Evolutionary conservation across 1,140 invertebrate genomes (phyloP), one percentile per base, ranked within the genome.

Genomic region (Drosophila asahinai): DNA sequence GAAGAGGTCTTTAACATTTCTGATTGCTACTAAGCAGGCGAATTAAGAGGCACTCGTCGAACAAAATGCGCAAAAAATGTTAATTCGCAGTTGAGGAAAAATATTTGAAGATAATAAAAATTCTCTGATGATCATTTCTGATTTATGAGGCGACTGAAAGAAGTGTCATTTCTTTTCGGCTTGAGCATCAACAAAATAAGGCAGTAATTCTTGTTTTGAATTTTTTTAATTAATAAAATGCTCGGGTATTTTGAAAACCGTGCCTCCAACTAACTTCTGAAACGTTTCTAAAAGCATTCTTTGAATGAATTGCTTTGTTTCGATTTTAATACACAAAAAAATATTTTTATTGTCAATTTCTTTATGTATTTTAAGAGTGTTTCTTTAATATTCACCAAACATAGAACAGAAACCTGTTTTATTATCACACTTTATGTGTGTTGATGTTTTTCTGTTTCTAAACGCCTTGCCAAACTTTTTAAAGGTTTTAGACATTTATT

Each of bases 61-160:
- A 38, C 0, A 8, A 55, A 55, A 55, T 55, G 52, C 52, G 52
- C 52, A 55, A 38, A 38, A 54, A 55, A 38, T 55, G 12, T 58
- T 58, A 58, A 58, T 25, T 58, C 36, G 19, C 36, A 25, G 36
- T 58, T 58, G 4, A 25, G 2, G 36, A 6, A 25, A n/a, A 58
- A 58, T n/a, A 58, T 58, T 58, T 25, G 7, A 40, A 27, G 27
- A 27, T 38, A 15, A 15, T 55, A 15, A 19, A 55, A 38, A 55
- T 55, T 38, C 52, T 38, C 12, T 0, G 12, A 8, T 14, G 17
- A 54, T 55, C 14, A 12, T 57, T 12, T 27, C 1, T 57, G 15
- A 54, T 38, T 62, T 36, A 38, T 57, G 33, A n/a, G 9, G 5
- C 36, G 15, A 12, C 2, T 3, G 3, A 36, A 55, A 11, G 17